phyloP scores from a whole-genome alignment of 2,113 vertebrate genomes.

The Bambusicola thoracicus region DNA sequence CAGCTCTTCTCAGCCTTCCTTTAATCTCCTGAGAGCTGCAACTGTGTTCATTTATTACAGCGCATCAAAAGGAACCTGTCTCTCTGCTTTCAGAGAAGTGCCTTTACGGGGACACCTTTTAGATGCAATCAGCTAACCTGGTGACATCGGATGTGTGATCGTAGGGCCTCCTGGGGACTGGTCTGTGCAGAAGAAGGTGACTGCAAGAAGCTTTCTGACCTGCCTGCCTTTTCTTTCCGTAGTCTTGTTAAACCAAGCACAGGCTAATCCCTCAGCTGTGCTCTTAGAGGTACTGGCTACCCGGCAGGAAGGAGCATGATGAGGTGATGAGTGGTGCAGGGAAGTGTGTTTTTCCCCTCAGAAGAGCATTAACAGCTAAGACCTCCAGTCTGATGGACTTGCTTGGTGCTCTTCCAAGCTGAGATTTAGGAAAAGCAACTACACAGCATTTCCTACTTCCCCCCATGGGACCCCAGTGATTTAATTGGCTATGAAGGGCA shows the following conservation, averaged over 20 bases:
- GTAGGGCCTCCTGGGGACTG: neutral
- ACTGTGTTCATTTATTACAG: constrained; percentile 25
- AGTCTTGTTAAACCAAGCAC: neutral
- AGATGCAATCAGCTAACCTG: neutral
- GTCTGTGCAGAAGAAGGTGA: neutral
- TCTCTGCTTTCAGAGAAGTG: neutral
- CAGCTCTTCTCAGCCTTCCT: constrained; percentile 38
- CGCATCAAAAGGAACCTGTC: neutral
- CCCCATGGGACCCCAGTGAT: constrained; percentile 14
- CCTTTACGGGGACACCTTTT: neutral
- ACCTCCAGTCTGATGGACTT: neutral
- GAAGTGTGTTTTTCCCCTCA: neutral
- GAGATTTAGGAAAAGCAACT: constrained; percentile 14
- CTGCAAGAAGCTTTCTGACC: neutral
- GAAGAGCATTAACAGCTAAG: constrained; percentile 3
- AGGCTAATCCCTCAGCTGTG: neutral
- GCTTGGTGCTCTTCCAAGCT: constrained; percentile 36
- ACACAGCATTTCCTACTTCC: constrained; percentile 34
- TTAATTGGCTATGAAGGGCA: constrained; percentile 52
- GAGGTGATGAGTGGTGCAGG: neutral
- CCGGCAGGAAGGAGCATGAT: neutral
- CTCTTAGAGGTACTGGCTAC: neutral
- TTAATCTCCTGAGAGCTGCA: constrained; percentile 48
- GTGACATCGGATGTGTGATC: rapidly evolving
- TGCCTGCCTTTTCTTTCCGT: neutral